phyloP scores from a whole-genome alignment of 1,140 invertebrate genomes.

The Cylas formicarius region DNA sequence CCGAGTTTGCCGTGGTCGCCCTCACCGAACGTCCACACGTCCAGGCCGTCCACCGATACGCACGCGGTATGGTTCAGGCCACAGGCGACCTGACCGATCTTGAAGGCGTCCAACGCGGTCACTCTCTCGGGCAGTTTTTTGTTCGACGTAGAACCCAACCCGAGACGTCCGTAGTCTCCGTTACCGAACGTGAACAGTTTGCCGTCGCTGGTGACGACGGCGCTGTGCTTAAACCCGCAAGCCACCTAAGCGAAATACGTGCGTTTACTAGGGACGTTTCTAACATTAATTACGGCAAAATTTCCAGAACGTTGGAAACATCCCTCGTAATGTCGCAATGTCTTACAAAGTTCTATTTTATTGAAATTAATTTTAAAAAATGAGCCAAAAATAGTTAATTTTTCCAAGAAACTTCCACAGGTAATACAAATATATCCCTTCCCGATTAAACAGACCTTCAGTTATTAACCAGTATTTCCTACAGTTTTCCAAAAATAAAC shows the following conservation, averaged over 20 bases:
- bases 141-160: slow-evolving; percentile 53
- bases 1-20: slow-evolving; percentile 58
- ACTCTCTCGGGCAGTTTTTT: slow-evolving; percentile 58
- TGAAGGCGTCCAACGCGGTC: slow-evolving; percentile 43
- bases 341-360: too few species aligned
- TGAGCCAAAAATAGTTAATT: too few species aligned
- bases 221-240: slow-evolving; percentile 63
- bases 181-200: slow-evolving; percentile 63
- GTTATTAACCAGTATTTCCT: too few species aligned
- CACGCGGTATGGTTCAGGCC: slow-evolving; percentile 60
- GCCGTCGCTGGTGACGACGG: slow-evolving; percentile 58
- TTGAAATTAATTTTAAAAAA: too few species aligned
- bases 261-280: neutral
- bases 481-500: too few species aligned
- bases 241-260: slow-evolving; percentile 38
- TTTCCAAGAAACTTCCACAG: too few species aligned
- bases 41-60: slow-evolving; percentile 50
- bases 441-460: too few species aligned
- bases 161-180: slow-evolving; percentile 59
- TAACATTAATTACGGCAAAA: too few species aligned
- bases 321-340: too few species aligned
- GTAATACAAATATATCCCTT: too few species aligned
- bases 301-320: too few species aligned
- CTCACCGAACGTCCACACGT: slow-evolving; percentile 63
- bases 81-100: slow-evolving; percentile 46